Evolutionary conservation across 2,888 invertebrate species (phyloP).

Genomic region (Melitaea athalia): DNA sequence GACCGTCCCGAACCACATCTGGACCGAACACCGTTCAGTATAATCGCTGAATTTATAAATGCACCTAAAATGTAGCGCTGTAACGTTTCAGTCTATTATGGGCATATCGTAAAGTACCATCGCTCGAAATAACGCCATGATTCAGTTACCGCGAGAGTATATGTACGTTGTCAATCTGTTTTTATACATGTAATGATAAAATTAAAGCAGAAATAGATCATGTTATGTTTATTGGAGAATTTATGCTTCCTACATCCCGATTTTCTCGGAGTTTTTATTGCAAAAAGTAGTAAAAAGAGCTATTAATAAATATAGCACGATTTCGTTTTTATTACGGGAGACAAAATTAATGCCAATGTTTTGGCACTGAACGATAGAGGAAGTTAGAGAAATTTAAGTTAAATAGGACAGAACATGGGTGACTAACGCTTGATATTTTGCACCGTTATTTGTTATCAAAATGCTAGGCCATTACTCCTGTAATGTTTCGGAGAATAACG

Average conservation of each 20-base stretch:
- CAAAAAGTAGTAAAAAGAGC: constrained; percentile 14
- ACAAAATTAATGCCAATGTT: constrained; percentile 28
- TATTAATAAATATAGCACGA: constrained; percentile 6
- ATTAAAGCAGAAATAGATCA: constrained; percentile 21
- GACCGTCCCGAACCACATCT: constrained; percentile 74
- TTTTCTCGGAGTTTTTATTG: constrained; percentile 19
- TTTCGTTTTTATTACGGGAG: constrained; percentile 22
- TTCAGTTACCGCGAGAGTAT: constrained; percentile 19
- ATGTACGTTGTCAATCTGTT: constrained; percentile 27
- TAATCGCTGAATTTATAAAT: constrained; percentile 50
- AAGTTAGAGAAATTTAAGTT: constrained; percentile 37
- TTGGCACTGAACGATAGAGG: constrained; percentile 37
- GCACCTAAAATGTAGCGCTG: constrained; percentile 46
- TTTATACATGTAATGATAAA: constrained; percentile 8
- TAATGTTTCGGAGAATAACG: constrained; percentile 33
- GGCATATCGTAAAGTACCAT: constrained; percentile 27
- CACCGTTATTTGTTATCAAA: constrained; percentile 61
- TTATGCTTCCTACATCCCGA: constrained; percentile 8
- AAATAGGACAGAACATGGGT: constrained; percentile 45
- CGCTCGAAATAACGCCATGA: constrained; percentile 25
- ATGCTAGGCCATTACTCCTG: constrained; percentile 43
- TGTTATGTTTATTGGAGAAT: constrained; percentile 25
- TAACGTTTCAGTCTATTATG: constrained; percentile 36
- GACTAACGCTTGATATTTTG: constrained; percentile 72
- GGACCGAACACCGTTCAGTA: constrained; percentile 56